phyloP scores from a whole-genome alignment of 1,140 invertebrate genomes.

The Diprion similis region DNA sequence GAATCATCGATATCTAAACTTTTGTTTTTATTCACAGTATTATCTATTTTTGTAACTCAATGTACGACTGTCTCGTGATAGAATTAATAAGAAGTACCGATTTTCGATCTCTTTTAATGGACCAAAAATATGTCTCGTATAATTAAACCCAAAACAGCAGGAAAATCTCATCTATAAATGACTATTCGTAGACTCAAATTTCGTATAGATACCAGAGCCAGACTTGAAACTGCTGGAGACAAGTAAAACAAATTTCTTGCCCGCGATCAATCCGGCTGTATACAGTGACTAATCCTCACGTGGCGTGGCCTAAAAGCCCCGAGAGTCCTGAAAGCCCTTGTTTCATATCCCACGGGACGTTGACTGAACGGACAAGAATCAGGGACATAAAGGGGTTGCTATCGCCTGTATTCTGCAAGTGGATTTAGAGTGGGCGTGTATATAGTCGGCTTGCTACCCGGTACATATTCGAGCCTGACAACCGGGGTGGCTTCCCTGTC shows the following conservation, averaged over 20 bases:
- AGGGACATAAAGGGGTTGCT: not conserved
- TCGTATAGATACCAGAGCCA: too few relatives aligned
- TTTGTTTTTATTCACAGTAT: too few relatives aligned
- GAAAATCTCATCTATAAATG: too few relatives aligned
- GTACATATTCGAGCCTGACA: not conserved
- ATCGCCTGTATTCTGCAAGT: not conserved
- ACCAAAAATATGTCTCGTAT: too few relatives aligned
- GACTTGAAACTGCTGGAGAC: not conserved
- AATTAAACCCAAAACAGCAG: too few relatives aligned
- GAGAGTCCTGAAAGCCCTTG: conserved; percentile 1
- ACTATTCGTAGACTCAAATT: too few relatives aligned
- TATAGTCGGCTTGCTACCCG: not conserved
- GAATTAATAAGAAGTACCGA: too few relatives aligned
- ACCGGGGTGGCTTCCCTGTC: not conserved
- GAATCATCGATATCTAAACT: too few relatives aligned
- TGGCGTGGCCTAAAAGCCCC: not conserved
- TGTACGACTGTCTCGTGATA: too few relatives aligned
- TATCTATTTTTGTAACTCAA: too few relatives aligned
- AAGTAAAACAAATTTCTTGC: not conserved
- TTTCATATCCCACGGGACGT: not conserved
- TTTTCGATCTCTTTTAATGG: too few relatives aligned
- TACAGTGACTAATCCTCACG: not conserved
- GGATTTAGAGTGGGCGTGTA: not conserved
- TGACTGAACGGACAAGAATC: not conserved
- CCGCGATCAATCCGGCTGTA: not conserved